Evolutionary conservation across 2,113 vertebrate genomes (phyloP).

Genomic region (Haemorhous mexicanus): DNA sequence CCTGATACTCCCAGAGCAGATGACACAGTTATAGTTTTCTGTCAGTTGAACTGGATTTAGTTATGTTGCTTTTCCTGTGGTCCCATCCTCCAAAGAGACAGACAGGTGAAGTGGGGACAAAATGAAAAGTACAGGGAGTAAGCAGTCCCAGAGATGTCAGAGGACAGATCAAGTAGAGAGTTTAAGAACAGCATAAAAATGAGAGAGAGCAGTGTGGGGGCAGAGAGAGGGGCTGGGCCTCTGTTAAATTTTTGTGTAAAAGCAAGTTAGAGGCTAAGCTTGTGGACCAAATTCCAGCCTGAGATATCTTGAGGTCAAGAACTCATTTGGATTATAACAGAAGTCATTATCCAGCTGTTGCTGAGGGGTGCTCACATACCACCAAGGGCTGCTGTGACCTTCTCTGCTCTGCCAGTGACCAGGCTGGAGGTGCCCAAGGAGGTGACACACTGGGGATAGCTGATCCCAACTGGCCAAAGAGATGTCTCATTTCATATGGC

Average conservation of each 20-base stretch:
- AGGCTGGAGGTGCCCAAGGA: background rate
- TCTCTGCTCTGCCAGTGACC: background rate
- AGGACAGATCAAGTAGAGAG: background rate
- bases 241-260: background rate
- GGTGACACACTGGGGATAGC: background rate
- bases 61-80: background rate
- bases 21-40: background rate
- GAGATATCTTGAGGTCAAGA: background rate
- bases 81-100: background rate
- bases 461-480: background rate
- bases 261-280: background rate
- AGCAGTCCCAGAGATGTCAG: background rate
- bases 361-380: background rate
- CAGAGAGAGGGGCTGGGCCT: fast-evolving
- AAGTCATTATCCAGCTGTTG: fast-evolving
- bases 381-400: background rate
- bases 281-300: background rate
- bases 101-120: background rate
- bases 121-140: background rate
- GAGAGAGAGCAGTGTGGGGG: background rate
- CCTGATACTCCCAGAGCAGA: background rate
- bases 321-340: background rate
- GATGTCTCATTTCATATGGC: background rate
- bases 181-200: background rate
- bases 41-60: background rate